A percentile compares a stretch with the other conserved stretches of the same genome.
phyloP scores from a whole-genome alignment of 2,888 invertebrate species.

The Andrena marginata region DNA sequence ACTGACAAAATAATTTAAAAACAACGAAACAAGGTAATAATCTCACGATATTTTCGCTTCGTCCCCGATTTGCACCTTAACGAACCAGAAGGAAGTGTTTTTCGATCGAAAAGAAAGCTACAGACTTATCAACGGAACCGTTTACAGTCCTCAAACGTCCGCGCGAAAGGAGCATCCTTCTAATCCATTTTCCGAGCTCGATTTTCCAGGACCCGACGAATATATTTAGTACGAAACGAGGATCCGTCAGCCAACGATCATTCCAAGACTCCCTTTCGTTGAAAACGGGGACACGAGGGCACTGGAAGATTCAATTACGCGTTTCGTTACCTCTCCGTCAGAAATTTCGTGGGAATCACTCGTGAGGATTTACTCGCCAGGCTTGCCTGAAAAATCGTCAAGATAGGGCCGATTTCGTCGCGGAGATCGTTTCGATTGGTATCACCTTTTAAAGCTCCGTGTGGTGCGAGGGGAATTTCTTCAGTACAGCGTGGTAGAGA shows the following conservation, averaged over 20 bases:
- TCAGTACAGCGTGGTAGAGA: constrained; percentile 91
- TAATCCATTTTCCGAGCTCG: neutral
- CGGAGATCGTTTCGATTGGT: neutral
- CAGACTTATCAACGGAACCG: neutral
- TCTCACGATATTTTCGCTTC: neutral
- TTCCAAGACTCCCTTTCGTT: neutral
- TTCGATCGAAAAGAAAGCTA: constrained; percentile 19
- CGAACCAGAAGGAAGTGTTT: constrained; percentile 17
- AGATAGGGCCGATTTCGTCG: neutral
- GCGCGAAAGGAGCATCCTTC: constrained; percentile 21
- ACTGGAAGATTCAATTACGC: constrained; percentile 6
- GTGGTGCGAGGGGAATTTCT: constrained; percentile 93
- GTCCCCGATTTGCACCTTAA: too few relatives aligned
- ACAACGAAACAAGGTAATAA: neutral
- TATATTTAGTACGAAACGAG: neutral
- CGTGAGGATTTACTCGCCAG: neutral
- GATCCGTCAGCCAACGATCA: neutral
- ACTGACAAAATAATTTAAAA: too few relatives aligned
- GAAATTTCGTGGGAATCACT: constrained; percentile 15
- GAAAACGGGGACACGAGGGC: neutral
- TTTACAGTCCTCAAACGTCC: constrained; percentile 14
- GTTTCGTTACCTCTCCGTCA: constrained; percentile 14
- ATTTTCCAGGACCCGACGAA: neutral
- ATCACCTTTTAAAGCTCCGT: constrained; percentile 89
- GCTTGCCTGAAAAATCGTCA: constrained; percentile 11